Conservation (phyloP, 2,888 invertebrate genomes). For the Acholoe squamosa region DNA sequence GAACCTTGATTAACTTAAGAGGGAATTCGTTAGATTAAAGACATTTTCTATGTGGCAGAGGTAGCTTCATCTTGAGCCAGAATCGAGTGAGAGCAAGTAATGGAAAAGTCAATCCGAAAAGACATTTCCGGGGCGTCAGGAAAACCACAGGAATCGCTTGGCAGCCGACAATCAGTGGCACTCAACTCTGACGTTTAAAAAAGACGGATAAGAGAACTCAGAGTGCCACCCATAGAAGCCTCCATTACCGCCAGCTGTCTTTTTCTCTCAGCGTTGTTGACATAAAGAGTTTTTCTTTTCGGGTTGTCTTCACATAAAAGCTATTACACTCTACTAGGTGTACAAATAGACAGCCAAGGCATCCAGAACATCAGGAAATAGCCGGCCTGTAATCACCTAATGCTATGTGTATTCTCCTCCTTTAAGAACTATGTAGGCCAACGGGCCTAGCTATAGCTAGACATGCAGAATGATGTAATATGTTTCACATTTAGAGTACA, state of each 20-base stretch:
- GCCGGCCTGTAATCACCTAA: neutral
- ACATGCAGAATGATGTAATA: too few relatives aligned
- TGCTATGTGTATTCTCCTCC: neutral
- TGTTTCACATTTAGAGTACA: too few relatives aligned
- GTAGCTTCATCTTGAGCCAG: too few relatives aligned
- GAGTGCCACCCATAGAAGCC: neutral
- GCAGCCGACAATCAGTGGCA: neutral
- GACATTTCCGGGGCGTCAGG: neutral
- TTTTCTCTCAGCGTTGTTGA: conserved; percentile 2
- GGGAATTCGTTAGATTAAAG: too few relatives aligned
- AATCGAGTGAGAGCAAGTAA: neutral
- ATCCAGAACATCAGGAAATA: neutral
- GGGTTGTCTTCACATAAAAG: neutral
- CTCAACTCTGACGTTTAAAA: neutral
- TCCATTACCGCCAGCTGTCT: conserved; percentile 7
- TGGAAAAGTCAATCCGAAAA: conserved; percentile 6
- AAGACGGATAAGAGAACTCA: neutral
- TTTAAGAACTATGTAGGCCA: too few relatives aligned
- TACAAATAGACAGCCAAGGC: neutral
- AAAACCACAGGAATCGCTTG: conserved; percentile 7
- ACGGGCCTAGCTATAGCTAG: too few relatives aligned
- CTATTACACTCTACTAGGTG: neutral
- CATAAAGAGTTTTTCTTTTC: conserved; percentile 28
- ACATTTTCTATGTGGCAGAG: too few relatives aligned
- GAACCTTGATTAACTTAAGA: too few relatives aligned